Conservation (phyloP, 2,113 vertebrate genomes). For the Lutjanus erythropterus region DNA sequence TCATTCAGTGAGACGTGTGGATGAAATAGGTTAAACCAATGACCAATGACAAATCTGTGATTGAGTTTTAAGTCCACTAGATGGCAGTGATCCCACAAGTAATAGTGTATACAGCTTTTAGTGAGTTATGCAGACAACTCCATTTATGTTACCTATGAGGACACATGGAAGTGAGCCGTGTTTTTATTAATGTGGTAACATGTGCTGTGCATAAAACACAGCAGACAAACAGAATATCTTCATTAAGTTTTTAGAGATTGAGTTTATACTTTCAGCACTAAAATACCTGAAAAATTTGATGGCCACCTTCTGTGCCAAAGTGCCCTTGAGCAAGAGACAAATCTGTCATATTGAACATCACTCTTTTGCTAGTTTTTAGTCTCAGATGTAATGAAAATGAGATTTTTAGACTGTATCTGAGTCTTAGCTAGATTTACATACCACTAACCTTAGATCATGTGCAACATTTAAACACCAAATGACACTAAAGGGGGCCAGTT, state of each 20-base stretch:
- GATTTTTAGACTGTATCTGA: neutral
- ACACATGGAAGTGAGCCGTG: neutral
- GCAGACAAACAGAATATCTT: neutral
- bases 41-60: slow-evolving; percentile 24
- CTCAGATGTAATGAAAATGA: neutral
- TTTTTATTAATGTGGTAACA: neutral
- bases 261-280: neutral
- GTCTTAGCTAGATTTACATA: neutral
- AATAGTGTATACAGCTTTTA: neutral
- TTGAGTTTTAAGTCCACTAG: slow-evolving; percentile 52
- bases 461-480: neutral
- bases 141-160: neutral
- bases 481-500: neutral
- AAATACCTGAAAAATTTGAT: neutral
- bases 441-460: neutral
- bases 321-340: neutral
- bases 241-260: neutral
- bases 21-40: neutral
- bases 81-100: slow-evolving; percentile 48
- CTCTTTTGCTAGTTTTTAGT: neutral
- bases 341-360: neutral
- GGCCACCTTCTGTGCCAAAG: neutral
- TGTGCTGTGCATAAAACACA: neutral
- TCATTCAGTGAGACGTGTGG: neutral
- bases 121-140: neutral